Percentiles rank a stretch among this genome's conserved stretches.
phyloP scores from a whole-genome alignment of 1,140 invertebrate species.

The Zaprionus camerounensis region DNA sequence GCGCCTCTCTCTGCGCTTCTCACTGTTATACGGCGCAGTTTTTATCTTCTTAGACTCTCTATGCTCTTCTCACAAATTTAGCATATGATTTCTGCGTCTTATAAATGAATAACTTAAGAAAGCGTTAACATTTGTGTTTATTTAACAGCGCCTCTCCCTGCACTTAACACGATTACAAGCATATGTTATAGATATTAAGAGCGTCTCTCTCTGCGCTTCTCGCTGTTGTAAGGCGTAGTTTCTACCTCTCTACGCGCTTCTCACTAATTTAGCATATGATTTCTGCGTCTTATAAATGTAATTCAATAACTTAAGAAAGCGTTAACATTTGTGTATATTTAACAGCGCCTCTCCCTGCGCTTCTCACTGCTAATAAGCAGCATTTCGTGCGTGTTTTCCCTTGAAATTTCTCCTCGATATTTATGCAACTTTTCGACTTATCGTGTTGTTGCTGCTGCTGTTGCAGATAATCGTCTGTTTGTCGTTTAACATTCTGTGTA shows the following conservation, averaged over 20 bases:
- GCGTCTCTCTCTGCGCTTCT: not conserved
- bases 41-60: no score
- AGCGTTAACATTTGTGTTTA: no score
- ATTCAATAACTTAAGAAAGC: not conserved
- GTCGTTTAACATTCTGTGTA: conserved; percentile 72
- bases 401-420: conserved; percentile 20
- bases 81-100: no score
- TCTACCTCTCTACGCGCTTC: no score
- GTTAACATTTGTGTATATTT: not conserved
- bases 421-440: conserved; percentile 48
- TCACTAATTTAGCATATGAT: not conserved
- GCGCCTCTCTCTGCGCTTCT: no score
- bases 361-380: conserved; percentile 3
- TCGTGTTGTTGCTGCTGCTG: conserved; percentile 37
- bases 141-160: no score
- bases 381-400: not conserved
- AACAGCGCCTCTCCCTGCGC: conserved; percentile 1
- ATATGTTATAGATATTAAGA: no score
- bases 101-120: no score
- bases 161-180: no score
- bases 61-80: no score
- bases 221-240: no score
- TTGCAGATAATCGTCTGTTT: conserved; percentile 58
- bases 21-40: no score
- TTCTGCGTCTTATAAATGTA: not conserved